Conservation (phyloP, 2,797 vertebrate species). For the Mus spretus region DNA sequence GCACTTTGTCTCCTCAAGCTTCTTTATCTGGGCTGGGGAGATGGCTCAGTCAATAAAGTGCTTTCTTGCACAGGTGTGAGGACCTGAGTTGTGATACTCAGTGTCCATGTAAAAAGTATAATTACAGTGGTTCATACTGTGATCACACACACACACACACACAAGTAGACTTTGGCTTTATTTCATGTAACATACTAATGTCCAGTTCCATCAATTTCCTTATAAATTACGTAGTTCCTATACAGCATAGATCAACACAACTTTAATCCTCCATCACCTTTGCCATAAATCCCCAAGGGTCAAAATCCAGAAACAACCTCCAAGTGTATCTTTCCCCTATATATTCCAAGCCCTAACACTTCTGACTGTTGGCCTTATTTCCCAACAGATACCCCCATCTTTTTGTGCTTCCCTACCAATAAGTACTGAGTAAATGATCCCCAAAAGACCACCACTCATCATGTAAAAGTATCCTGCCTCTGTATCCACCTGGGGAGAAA, state of each 20-base stretch:
- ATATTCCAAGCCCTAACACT: background rate
- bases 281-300: background rate
- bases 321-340: background rate
- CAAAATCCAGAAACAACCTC: background rate
- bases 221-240: background rate
- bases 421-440: accelerated
- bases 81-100: background rate
- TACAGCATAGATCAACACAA: background rate
- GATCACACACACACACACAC: background rate
- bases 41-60: background rate
- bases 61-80: background rate
- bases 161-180: background rate
- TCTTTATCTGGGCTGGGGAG: background rate
- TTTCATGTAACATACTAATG: background rate
- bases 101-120: background rate
- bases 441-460: background rate
- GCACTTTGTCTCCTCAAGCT: background rate
- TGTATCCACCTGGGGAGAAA: background rate
- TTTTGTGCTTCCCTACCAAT: background rate
- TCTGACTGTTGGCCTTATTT: background rate
- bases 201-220: background rate
- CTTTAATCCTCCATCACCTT: background rate
- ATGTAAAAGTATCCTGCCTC: background rate
- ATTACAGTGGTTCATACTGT: background rate
- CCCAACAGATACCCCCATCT: background rate